A percentile compares a stretch with the other conserved stretches of the same genome.
These are phyloP conservation scores for Antheraea assamensis DNA, from an alignment of 2,888 invertebrate species.

Conservation along the genomic window DNA sequence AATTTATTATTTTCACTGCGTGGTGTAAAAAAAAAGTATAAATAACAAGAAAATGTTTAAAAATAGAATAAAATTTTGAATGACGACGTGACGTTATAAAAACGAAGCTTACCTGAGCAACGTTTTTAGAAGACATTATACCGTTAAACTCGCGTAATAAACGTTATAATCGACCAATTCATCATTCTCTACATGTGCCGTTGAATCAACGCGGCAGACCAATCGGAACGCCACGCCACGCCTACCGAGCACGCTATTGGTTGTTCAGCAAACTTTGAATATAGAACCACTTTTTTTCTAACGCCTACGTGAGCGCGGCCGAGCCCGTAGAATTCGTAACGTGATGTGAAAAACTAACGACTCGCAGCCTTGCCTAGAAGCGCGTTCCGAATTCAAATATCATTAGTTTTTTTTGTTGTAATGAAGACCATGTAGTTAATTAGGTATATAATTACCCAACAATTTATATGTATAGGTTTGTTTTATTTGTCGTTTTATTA, in stretches of 20 bases:
- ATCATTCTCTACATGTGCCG: conserved; percentile 48
- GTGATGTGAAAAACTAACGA: conserved; percentile 26
- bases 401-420: not conserved
- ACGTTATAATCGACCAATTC: conserved; percentile 70
- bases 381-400: conserved; percentile 13
- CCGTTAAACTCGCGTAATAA: conserved; percentile 50
- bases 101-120: conserved; percentile 19
- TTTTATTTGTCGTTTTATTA: too few species aligned
- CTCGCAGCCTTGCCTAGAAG: not conserved
- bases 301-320: conserved; percentile 74
- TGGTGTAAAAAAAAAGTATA: too few species aligned
- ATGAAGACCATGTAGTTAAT: not conserved
- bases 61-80: conserved; percentile 7
- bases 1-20: too few species aligned
- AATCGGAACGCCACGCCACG: conserved; percentile 69
- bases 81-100: conserved; percentile 15
- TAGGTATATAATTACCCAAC: not conserved
- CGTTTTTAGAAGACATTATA: conserved; percentile 36
- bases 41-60: not conserved
- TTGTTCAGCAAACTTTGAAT: conserved; percentile 72
- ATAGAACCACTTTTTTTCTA: conserved; percentile 79
- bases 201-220: conserved; percentile 51
- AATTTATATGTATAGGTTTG: not conserved
- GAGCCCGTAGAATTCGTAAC: conserved; percentile 29
- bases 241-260: conserved; percentile 76